These are phyloP conservation scores for Eudyptes chrysolophus DNA, from an alignment of 2,113 vertebrate genomes.

Conservation along the genomic window DNA sequence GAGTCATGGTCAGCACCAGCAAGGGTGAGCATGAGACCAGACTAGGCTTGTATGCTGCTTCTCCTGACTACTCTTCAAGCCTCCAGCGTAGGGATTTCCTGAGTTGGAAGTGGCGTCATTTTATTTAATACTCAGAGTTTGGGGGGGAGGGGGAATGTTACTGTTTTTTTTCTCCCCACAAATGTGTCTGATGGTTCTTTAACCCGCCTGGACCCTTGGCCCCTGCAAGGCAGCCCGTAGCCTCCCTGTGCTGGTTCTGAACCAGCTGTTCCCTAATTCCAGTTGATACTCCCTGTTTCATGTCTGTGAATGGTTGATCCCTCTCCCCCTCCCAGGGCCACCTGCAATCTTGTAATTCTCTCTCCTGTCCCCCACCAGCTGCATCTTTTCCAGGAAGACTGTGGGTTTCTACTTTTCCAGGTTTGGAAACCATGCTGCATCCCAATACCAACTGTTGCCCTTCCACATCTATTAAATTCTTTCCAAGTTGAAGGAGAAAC, in stretches of 20 bases:
- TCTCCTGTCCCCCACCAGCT: neutral
- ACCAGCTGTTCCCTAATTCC: neutral
- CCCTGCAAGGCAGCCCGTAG: fast-evolving
- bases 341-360: neutral
- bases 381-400: neutral
- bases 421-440: neutral
- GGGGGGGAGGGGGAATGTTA: neutral
- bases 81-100: neutral
- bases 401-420: neutral
- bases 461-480: neutral
- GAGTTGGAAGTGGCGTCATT: neutral
- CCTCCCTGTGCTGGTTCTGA: neutral
- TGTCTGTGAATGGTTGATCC: neutral
- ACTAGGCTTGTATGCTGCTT: neutral
- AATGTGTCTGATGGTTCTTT: neutral
- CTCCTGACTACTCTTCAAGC: neutral
- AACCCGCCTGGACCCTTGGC: neutral
- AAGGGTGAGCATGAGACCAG: neutral
- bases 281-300: neutral
- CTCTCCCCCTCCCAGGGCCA: neutral
- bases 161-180: neutral
- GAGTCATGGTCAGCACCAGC: neutral
- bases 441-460: neutral
- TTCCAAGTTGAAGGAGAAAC: neutral
- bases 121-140: neutral